Percentiles rank a stretch among this genome's conserved stretches.
These are phyloP conservation scores for Muscidifurax raptorellus DNA, from an alignment of 1,140 invertebrate genomes.

Conservation along the genomic window DNA sequence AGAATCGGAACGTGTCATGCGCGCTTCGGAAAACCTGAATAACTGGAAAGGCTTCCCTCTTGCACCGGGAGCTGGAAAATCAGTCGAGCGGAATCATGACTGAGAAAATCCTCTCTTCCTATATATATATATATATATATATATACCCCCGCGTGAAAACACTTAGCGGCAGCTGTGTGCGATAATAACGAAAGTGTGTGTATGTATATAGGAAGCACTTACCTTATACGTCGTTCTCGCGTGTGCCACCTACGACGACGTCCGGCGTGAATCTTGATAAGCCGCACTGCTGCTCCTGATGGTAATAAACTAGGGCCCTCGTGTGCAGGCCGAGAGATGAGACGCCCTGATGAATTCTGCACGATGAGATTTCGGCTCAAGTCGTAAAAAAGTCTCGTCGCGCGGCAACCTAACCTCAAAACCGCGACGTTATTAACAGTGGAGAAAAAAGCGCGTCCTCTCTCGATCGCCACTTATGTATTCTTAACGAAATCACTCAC, in stretches of 20 bases:
- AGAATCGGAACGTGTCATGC: neutral
- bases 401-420: neutral
- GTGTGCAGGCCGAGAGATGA: neutral
- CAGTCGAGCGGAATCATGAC: too few species aligned
- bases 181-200: neutral
- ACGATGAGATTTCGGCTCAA: neutral
- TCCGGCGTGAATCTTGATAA: conserved; percentile 4
- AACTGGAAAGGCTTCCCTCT: neutral
- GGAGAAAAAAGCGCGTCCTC: neutral
- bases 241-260: neutral
- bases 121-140: too few species aligned
- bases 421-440: neutral
- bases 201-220: neutral
- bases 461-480: neutral
- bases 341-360: neutral
- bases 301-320: neutral
- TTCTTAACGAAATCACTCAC: too few species aligned
- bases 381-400: too few species aligned
- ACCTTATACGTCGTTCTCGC: neutral
- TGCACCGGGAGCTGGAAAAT: too few species aligned
- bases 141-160: too few species aligned
- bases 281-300: neutral
- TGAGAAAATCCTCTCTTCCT: too few species aligned
- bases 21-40: neutral
- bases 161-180: neutral